These are phyloP conservation scores for Polyergus mexicanus DNA, from an alignment of 1,140 invertebrate species.

Conservation along the genomic window DNA sequence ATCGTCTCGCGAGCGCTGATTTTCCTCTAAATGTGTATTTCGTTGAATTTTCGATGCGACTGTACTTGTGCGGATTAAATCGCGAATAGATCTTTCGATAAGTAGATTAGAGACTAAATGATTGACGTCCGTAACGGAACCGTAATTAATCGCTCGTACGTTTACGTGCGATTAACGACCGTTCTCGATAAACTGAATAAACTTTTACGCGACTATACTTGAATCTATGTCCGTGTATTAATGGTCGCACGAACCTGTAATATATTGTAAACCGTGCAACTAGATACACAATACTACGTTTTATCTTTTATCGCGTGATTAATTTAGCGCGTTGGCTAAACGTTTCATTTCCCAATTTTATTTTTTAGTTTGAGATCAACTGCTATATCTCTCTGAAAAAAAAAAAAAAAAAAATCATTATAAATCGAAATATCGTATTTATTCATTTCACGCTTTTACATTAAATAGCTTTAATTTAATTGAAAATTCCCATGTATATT, in stretches of 20 bases:
- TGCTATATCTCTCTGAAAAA: neutral
- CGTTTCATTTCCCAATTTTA: conserved; percentile 34
- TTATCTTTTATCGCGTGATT: conserved; percentile 55
- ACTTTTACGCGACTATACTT: conserved; percentile 32
- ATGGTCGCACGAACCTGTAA: conserved; percentile 38
- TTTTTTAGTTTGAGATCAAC: neutral
- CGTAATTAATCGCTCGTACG: conserved; percentile 40
- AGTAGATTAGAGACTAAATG: conserved; percentile 15
- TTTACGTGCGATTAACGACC: conserved; percentile 41
- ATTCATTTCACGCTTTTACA: neutral
- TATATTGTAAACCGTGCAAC: conserved; percentile 46
- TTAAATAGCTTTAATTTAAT: conserved; percentile 9
- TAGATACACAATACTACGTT: conserved; percentile 9
- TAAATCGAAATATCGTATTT: neutral
- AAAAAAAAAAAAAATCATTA: conserved; percentile 29
- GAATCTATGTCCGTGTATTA: conserved; percentile 45
- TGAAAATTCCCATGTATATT: neutral
- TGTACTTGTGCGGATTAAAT: neutral
- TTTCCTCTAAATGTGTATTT: neutral
- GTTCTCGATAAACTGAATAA: conserved; percentile 53
- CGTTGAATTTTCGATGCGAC: neutral
- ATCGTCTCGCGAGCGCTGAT: neutral
- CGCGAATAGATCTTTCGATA: neutral
- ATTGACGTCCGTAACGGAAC: conserved; percentile 28
- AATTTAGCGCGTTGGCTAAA: conserved; percentile 41